Evolutionary conservation across 2,888 invertebrate genomes (phyloP).

Genomic region (Siphlonurus alternatus): DNA sequence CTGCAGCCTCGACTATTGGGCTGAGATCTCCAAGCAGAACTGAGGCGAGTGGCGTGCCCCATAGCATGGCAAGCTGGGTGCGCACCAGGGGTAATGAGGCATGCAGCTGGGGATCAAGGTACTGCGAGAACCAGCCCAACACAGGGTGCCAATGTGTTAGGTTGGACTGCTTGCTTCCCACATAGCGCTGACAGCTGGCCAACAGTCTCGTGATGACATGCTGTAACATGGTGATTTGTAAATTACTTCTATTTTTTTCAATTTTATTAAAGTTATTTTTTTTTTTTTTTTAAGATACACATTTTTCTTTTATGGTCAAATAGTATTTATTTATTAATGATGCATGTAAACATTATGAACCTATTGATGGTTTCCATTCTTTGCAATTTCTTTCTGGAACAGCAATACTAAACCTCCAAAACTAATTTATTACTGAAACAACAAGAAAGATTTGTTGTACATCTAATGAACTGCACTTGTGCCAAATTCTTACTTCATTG

Average conservation of each 20-base stretch:
- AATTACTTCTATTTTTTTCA: no score
- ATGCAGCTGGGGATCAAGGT: slow-evolving; percentile 48
- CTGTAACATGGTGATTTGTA: slow-evolving; percentile 37
- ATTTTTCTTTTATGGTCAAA: background rate
- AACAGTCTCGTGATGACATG: slow-evolving; percentile 69
- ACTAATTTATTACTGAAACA: no score
- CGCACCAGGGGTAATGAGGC: slow-evolving; percentile 50
- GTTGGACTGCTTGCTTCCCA: slow-evolving; percentile 78
- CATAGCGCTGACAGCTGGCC: slow-evolving; percentile 80
- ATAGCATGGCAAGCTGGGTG: slow-evolving; percentile 50
- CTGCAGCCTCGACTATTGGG: background rate
- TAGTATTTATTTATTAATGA: slow-evolving; percentile 12
- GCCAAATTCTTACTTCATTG: no score
- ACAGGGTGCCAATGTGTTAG: slow-evolving; percentile 96
- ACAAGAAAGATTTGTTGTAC: no score
- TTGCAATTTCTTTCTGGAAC: no score
- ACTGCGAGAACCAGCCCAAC: slow-evolving; percentile 85
- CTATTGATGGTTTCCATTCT: no score
- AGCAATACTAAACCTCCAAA: no score
- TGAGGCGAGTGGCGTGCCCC: slow-evolving; percentile 33
- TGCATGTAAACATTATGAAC: no score
- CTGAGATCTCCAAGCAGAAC: slow-evolving; percentile 14
- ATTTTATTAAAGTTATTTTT: background rate
- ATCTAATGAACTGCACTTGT: no score
- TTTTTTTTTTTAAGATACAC: background rate